Base-by-base conservation (phyloP, 2,888 invertebrate genomes). In the Tachystola acroxantha region DNA sequence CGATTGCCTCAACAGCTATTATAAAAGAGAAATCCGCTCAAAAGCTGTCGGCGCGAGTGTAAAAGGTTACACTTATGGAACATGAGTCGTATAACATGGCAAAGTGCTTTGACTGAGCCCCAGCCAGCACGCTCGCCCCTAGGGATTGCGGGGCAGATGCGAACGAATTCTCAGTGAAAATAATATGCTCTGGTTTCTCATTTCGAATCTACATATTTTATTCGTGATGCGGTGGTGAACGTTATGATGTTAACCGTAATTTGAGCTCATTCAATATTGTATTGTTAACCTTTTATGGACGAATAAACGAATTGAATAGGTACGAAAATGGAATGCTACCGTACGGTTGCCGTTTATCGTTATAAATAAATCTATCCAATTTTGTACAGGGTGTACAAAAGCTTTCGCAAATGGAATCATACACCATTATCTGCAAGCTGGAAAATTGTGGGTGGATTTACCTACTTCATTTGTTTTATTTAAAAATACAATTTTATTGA, bases 31-130 rank as follows among this genome's bases (percentile, higher is more conserved):
- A 49, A 44, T 25, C 37, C 40, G 44, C 43, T 46, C 32, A 40
- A 46, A 50, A 57, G 48, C 46, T 44, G 46, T 49, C 45, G 47
- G 41, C 43, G 47, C 43, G 37, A 52, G 32, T 42, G 46, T 37
- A 47, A 51, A 50, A 48, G 44, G 52, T 52, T 43, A 53, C 43
- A 40, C 42, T 40, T 38, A 35, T 28, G 33, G 32, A 10, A 33
- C 14, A 16, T 16, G 29, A 29, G 29, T 33, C 33, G 14, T 32
- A 32, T 35, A 48, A 39, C 37, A 47, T 46, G 36, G 45, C 40
- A 50, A 53, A 61, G 48, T 50, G 54, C 52, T 56, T 49, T 50
- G 47, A 48, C 39, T 48, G 45, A 46, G 39, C 41, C 26, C n/a
- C 24, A n/a, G 20, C 20, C 9, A 42, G 40, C 34, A 34, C 39